Conservation (phyloP, 2,113 vertebrate genomes). For the Oncorhynchus tshawytscha region DNA sequence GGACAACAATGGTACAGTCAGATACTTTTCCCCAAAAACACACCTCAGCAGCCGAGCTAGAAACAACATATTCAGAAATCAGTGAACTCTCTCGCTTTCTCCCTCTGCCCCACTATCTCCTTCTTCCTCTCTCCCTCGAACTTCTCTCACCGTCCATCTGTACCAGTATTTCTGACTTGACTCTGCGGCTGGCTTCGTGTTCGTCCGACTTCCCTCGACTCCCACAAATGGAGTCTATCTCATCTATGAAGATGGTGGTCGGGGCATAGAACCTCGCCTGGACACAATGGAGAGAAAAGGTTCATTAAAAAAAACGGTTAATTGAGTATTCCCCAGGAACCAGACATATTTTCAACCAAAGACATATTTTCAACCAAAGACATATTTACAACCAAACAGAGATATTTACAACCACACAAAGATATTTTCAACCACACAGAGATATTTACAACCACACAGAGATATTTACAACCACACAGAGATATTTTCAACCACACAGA, state of each 20-base stretch:
- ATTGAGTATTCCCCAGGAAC: background rate
- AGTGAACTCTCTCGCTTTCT: background rate
- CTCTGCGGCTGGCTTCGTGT: conserved; percentile 93
- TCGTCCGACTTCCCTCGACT: conserved; percentile 95
- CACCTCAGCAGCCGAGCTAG: no score
- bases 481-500: no score
- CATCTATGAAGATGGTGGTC: conserved; percentile 97
- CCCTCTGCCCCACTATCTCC: background rate
- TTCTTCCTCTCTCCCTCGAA: background rate
- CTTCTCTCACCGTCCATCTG: conserved; percentile 91
- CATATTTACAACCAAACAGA: no score
- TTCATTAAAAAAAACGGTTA: background rate
- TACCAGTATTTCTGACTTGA: conserved; percentile 94
- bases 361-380: no score
- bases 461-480: no score
- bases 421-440: no score
- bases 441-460: no score
- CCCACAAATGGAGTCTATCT: conserved; percentile 97
- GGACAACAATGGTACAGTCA: background rate
- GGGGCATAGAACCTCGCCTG: conserved; percentile 97
- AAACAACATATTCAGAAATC: no score
- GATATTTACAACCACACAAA: no score
- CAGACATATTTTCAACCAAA: no score
- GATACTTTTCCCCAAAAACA: no score
- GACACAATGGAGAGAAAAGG: background rate